phyloP scores from a whole-genome alignment of 1,140 invertebrate species.

The Bursaphelenchus mucronatus region DNA sequence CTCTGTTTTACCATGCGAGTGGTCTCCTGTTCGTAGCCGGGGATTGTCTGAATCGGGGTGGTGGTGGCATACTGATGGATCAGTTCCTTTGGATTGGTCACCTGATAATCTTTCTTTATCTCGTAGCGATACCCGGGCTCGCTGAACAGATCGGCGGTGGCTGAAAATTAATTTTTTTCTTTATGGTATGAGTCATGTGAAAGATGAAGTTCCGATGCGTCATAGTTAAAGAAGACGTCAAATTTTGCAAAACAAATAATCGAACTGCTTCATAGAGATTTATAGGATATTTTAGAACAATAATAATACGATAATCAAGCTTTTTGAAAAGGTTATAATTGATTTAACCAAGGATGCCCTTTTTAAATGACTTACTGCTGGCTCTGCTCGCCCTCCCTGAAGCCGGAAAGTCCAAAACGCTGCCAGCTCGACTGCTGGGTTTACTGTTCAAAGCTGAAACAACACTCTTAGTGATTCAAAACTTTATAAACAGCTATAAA shows the following conservation, averaged over 20 bases:
- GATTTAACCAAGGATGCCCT: not conserved
- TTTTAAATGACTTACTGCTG: slow-evolving; percentile 27
- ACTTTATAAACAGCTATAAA: too few species aligned
- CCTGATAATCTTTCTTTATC: slow-evolving; percentile 52
- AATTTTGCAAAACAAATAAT: too few species aligned
- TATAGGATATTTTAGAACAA: not conserved
- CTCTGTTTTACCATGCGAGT: slow-evolving; percentile 50
- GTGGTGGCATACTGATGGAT: slow-evolving; percentile 59
- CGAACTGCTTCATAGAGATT: not conserved
- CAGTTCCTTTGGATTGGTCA: slow-evolving; percentile 55
- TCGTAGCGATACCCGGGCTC: slow-evolving; percentile 51
- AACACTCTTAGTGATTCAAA: slow-evolving; percentile 7
- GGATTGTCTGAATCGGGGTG: slow-evolving; percentile 46
- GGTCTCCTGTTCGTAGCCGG: slow-evolving; percentile 42
- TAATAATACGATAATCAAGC: not conserved
- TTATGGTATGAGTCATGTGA: not conserved
- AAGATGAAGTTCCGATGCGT: not conserved
- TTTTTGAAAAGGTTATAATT: not conserved
- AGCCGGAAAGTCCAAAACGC: slow-evolving; percentile 28
- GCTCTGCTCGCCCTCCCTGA: slow-evolving; percentile 43
- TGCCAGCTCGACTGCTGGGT: slow-evolving; percentile 1
- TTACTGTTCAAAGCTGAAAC: slow-evolving; percentile 12
- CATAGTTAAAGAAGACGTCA: not conserved
- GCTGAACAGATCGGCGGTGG: slow-evolving; percentile 47
- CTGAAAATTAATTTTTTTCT: slow-evolving; percentile 24